Evolutionary conservation across 2,888 invertebrate species (phyloP).

Genomic region (Ormyrus rosae): DNA sequence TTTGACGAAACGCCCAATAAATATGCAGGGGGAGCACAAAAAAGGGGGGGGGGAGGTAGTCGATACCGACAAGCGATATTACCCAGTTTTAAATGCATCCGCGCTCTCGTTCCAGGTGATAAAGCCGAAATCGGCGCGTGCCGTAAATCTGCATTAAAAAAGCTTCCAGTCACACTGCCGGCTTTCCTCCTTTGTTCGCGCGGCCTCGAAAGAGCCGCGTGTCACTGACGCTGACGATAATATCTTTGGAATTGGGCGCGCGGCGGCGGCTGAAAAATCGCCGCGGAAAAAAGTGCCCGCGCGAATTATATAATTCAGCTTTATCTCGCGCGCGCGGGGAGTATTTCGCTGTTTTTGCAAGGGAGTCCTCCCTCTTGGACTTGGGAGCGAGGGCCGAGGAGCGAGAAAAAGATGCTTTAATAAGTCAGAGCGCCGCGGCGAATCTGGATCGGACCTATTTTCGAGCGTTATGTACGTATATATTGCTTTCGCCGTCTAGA

Average conservation of each 20-base stretch:
- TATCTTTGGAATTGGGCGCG: conserved; percentile 29
- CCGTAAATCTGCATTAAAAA: conserved; percentile 24
- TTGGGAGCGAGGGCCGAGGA: too few relatives aligned
- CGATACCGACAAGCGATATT: neutral
- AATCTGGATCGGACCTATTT: too few relatives aligned
- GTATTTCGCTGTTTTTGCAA: too few relatives aligned
- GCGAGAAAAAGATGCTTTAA: too few relatives aligned
- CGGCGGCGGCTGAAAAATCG: conserved; percentile 23
- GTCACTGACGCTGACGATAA: conserved; percentile 19
- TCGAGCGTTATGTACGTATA: too few relatives aligned
- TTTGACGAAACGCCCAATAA: too few relatives aligned
- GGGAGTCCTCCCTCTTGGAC: too few relatives aligned
- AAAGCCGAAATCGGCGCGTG: neutral
- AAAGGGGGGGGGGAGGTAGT: too few relatives aligned
- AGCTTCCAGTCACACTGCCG: neutral
- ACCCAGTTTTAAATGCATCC: neutral
- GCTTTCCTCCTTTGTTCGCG: neutral
- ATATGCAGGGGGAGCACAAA: too few relatives aligned
- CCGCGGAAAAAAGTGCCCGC: neutral
- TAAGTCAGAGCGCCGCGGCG: too few relatives aligned
- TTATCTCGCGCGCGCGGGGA: neutral
- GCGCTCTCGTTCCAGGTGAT: neutral
- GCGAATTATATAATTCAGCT: conserved; percentile 31
- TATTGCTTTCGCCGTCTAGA: too few relatives aligned
- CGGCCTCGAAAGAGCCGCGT: neutral